Percentiles rank a stretch among this genome's conserved stretches.
Conservation (phyloP, 2,113 vertebrate species). For the Hydropotes inermis region DNA sequence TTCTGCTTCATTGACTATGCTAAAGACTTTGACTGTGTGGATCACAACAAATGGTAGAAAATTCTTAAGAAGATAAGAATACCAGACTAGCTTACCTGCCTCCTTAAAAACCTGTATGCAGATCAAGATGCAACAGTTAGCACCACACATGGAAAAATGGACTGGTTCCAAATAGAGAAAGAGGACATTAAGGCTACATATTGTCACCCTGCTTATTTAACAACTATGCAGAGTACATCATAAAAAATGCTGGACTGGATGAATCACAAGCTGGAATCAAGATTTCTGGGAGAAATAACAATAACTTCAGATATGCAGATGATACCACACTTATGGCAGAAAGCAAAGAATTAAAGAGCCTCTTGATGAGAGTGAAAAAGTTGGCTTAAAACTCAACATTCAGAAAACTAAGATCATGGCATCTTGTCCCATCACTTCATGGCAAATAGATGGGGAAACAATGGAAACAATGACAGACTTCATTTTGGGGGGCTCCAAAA, state of each 20-base stretch:
- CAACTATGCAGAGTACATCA: background rate
- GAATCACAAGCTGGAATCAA: background rate
- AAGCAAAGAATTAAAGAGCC: background rate
- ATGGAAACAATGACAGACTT: background rate
- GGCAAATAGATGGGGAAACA: background rate
- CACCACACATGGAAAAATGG: background rate
- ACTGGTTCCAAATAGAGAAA: background rate
- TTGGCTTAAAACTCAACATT: background rate
- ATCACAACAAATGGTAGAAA: background rate
- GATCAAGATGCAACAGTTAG: background rate
- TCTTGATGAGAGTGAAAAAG: background rate
- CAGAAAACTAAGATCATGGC: background rate
- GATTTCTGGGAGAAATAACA: background rate
- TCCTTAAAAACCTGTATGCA: background rate
- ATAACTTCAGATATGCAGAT: background rate
- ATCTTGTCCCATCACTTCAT: background rate
- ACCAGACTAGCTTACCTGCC: background rate
- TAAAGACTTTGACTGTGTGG: background rate
- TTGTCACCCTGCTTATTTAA: background rate
- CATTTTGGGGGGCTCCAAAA: background rate
- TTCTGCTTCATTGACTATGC: background rate
- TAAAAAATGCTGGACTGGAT: background rate
- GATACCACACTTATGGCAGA: background rate
- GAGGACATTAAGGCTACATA: background rate
- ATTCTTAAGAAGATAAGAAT: background rate